Conservation (phyloP, 2,888 invertebrate species). For the Glaucopsyche alexis region DNA sequence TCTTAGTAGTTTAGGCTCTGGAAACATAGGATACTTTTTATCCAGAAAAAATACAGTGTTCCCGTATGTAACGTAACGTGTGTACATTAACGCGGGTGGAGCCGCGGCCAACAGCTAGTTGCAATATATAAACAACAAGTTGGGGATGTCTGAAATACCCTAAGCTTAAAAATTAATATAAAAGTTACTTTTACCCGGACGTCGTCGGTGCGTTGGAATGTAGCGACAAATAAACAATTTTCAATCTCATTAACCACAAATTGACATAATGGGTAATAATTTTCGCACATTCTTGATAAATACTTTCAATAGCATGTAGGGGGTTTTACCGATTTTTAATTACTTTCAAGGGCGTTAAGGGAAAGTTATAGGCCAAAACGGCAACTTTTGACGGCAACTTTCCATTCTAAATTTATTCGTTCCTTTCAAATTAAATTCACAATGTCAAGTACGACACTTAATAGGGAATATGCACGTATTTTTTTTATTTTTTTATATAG, state of each 20-base stretch:
- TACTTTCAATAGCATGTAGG: not conserved
- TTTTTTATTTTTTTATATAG: no score
- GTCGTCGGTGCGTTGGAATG: not conserved
- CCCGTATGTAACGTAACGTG: no score
- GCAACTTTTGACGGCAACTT: constrained; percentile 5
- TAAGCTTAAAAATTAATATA: not conserved
- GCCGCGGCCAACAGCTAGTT: no score
- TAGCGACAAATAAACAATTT: no score
- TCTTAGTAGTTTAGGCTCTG: no score
- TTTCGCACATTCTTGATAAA: constrained; percentile 20
- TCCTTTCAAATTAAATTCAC: no score
- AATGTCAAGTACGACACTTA: no score
- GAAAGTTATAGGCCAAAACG: constrained; percentile 10
- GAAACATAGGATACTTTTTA: no score
- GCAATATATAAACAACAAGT: not conserved
- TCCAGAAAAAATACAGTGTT: no score
- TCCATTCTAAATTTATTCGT: constrained; percentile 23
- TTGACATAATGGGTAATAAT: not conserved
- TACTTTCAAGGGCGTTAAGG: constrained; percentile 26
- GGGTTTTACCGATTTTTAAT: constrained; percentile 28
- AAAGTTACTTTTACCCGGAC: constrained; percentile 14
- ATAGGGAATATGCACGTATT: no score
- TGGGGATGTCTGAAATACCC: not conserved
- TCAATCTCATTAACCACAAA: not conserved
- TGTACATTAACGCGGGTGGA: no score